Percentiles rank a stretch among this genome's conserved stretches.
phyloP scores from a whole-genome alignment of 2,888 invertebrate genomes.

The Cryptosula pallasiana region DNA sequence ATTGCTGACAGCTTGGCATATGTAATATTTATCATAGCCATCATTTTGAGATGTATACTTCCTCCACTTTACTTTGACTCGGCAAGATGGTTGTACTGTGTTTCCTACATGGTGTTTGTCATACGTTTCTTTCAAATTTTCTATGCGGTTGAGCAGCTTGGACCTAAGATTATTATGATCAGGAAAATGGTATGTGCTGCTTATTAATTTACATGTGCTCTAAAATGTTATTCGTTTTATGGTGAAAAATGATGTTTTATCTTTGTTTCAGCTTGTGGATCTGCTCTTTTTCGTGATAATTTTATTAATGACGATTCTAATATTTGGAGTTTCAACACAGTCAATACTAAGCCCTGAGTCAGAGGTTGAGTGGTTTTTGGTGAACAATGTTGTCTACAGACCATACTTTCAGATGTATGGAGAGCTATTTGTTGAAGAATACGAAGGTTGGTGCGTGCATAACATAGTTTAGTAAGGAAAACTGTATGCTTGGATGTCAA shows the following conservation, averaged over 20 bases:
- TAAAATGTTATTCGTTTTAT: too few species aligned
- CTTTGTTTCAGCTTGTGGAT: conserved; percentile 45
- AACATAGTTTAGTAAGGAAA: too few species aligned
- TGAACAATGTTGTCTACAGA: conserved; percentile 48
- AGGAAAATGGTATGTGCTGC: conserved; percentile 48
- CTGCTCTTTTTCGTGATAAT: conserved; percentile 49
- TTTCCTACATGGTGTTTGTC: conserved; percentile 46
- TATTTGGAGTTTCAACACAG: conserved; percentile 54
- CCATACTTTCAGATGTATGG: conserved; percentile 56
- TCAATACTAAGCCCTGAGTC: conserved; percentile 51
- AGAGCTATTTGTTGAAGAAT: conserved; percentile 51
- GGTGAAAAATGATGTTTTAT: too few species aligned
- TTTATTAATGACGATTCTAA: conserved; percentile 52
- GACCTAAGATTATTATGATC: conserved; percentile 54
- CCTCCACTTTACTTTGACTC: conserved; percentile 34
- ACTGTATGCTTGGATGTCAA: too few species aligned
- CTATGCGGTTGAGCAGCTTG: conserved; percentile 47
- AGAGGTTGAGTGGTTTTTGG: conserved; percentile 37
- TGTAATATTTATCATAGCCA: conserved; percentile 39
- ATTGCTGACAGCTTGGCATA: conserved; percentile 45
- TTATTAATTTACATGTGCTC: too few species aligned
- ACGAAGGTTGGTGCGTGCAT: too few species aligned
- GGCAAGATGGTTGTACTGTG: conserved; percentile 42
- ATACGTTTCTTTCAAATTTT: conserved; percentile 49
- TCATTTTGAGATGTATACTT: conserved; percentile 41